Evolutionary conservation across 2,888 invertebrate species (phyloP).

Genomic region (Hesperia comma): DNA sequence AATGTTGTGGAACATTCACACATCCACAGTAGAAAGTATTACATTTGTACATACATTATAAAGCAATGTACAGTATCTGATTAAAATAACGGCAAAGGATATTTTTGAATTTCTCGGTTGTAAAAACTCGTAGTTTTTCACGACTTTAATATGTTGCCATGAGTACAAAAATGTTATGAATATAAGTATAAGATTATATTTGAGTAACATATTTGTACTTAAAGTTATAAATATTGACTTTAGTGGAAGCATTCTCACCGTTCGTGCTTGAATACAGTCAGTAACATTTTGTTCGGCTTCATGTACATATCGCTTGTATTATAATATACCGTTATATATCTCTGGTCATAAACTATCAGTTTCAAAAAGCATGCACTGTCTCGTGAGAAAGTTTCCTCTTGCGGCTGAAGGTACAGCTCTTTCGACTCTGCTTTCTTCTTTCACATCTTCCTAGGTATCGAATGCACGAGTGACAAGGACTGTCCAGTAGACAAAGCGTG

Average conservation of each 20-base stretch:
- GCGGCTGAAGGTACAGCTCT: slow-evolving; percentile 94
- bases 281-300: slow-evolving; percentile 83
- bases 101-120: slow-evolving; percentile 8
- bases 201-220: slow-evolving; percentile 55
- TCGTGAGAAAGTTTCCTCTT: slow-evolving; percentile 93
- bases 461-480: slow-evolving; percentile 95
- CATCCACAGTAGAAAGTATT: slow-evolving; percentile 7
- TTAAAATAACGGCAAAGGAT: slow-evolving; percentile 24
- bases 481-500: slow-evolving; percentile 96
- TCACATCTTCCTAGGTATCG: slow-evolving; percentile 88
- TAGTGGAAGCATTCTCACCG: slow-evolving; percentile 85
- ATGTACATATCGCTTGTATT: slow-evolving; percentile 87
- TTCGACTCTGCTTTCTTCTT: slow-evolving; percentile 86
- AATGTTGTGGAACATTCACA: slow-evolving; percentile 19
- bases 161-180: slow-evolving; percentile 34
- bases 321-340: slow-evolving; percentile 79
- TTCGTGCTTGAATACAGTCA: slow-evolving; percentile 83
- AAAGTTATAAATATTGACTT: slow-evolving; percentile 49
- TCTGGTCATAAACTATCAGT: slow-evolving; percentile 82
- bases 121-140: slow-evolving; percentile 29
- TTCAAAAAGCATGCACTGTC: slow-evolving; percentile 87
- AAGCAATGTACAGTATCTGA: slow-evolving; percentile 34
- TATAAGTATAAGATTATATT: slow-evolving; percentile 41
- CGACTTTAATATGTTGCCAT: slow-evolving; percentile 24
- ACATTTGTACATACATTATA: slow-evolving; percentile 34